Conservation (phyloP, 2,113 vertebrate genomes). For the Apodemus speciosus region DNA sequence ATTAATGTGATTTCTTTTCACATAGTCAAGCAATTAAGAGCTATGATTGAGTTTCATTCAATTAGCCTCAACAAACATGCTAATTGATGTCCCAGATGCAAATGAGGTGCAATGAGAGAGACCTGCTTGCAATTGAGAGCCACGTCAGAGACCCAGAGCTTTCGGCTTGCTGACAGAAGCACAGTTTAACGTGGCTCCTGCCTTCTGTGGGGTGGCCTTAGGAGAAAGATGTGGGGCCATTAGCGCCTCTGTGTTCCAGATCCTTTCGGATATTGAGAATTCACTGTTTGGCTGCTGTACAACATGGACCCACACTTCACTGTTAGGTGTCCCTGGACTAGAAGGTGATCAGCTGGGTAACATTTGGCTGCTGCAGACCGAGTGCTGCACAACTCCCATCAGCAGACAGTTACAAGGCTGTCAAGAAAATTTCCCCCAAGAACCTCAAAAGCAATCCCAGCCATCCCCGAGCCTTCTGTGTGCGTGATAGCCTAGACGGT, state of each 20-base stretch:
- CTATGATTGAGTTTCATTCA: slow-evolving; percentile 99
- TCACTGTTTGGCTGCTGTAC: neutral
- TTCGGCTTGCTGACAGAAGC: slow-evolving; percentile 77
- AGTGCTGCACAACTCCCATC: rapidly evolving
- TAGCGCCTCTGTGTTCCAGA: neutral
- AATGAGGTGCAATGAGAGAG: slow-evolving; percentile 91
- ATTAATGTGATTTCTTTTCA: slow-evolving; percentile 99
- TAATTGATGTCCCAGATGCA: slow-evolving; percentile 96
- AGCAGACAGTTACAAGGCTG: rapidly evolving
- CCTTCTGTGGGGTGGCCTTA: slow-evolving; percentile 71
- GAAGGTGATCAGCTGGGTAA: rapidly evolving
- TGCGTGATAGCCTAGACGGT: slow-evolving; percentile 57
- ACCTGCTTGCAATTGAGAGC: slow-evolving; percentile 84
- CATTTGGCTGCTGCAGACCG: rapidly evolving
- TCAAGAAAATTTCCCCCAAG: neutral
- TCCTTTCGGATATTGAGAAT: neutral
- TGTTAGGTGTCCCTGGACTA: rapidly evolving
- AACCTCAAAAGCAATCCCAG: neutral
- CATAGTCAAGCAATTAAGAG: slow-evolving; percentile 97
- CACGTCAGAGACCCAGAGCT: slow-evolving; percentile 74
- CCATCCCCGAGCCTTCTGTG: neutral
- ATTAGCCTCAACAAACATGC: slow-evolving; percentile 99
- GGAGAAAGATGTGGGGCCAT: slow-evolving; percentile 7
- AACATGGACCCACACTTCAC: rapidly evolving
- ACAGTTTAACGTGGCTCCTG: slow-evolving; percentile 48